Conservation (phyloP, 2,113 vertebrate genomes). For the Chelonoidis abingdonii region DNA sequence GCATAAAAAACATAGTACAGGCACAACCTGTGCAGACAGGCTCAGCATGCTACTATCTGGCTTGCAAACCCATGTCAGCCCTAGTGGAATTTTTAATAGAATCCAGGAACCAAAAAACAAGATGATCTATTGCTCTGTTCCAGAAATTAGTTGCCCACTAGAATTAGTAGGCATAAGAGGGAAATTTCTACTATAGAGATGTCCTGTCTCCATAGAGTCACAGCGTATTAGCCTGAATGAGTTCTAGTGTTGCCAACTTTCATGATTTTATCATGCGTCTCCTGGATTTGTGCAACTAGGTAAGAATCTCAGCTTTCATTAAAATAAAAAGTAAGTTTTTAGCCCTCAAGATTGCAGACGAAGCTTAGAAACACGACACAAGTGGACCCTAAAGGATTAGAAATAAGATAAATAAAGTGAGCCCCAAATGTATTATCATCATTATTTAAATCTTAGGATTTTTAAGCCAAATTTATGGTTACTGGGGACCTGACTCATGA, state of each 20-base stretch:
- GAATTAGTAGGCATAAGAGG: not conserved
- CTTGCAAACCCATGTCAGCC: not conserved
- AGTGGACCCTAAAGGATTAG: not conserved
- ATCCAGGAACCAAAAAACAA: not conserved
- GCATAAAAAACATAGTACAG: not conserved
- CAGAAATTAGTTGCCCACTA: not conserved
- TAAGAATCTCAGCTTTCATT: not conserved
- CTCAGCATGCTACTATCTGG: not conserved
- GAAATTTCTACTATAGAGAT: constrained; percentile 5
- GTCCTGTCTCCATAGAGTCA: constrained; percentile 9
- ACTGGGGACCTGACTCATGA: not conserved
- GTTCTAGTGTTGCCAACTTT: constrained; percentile 1
- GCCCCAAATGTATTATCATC: not conserved
- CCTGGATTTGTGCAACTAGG: not conserved
- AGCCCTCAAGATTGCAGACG: constrained; percentile 3
- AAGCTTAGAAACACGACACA: not conserved
- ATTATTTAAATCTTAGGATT: not conserved
- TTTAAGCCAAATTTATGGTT: not conserved
- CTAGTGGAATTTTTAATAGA: not conserved
- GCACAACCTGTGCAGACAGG: not conserved
- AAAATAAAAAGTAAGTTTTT: constrained; percentile 12
- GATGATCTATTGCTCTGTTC: not conserved
- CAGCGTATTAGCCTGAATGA: not conserved
- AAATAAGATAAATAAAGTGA: constrained; percentile 3
- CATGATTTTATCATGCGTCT: not conserved